A percentile compares a stretch with the other conserved stretches of the same genome.
Evolutionary conservation across 2,797 vertebrate genomes (phyloP).

Genomic region (Pygocentrus nattereri): DNA sequence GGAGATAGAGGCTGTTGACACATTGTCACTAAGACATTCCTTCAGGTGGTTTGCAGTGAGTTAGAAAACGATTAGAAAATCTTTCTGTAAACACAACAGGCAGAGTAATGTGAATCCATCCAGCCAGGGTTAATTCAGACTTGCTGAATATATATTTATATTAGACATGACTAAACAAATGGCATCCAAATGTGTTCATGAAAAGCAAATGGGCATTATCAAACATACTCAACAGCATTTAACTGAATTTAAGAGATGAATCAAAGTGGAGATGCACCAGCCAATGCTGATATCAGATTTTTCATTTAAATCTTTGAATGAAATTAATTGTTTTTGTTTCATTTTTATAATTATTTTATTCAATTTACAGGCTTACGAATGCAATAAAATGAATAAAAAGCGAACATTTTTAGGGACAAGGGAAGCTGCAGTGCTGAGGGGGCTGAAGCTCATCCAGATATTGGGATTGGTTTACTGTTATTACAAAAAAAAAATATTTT

Average conservation of each 20-base stretch:
- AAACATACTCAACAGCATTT: background rate
- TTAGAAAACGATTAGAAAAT: background rate
- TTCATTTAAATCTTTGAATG: background rate
- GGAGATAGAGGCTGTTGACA: conserved; percentile 14
- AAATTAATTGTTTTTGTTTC: too few relatives aligned
- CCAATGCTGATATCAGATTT: background rate
- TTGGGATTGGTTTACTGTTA: too few relatives aligned
- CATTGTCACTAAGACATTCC: conserved; percentile 6
- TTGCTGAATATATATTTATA: conserved; percentile 3
- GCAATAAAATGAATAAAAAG: too few relatives aligned
- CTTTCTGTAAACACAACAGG: background rate
- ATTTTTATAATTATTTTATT: too few relatives aligned
- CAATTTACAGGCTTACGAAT: too few relatives aligned
- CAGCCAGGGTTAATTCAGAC: background rate
- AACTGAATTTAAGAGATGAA: background rate
- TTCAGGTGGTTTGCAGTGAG: background rate
- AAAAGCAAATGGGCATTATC: background rate
- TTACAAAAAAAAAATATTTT: too few relatives aligned
- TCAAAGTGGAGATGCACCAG: background rate
- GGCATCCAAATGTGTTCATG: background rate
- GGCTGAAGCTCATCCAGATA: too few relatives aligned
- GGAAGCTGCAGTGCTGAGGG: too few relatives aligned
- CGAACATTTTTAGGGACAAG: too few relatives aligned
- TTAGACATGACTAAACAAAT: background rate
- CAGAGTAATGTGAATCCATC: background rate